Base-by-base conservation (phyloP, 1,140 invertebrate species). In the Luehdorfia chinensis region DNA sequence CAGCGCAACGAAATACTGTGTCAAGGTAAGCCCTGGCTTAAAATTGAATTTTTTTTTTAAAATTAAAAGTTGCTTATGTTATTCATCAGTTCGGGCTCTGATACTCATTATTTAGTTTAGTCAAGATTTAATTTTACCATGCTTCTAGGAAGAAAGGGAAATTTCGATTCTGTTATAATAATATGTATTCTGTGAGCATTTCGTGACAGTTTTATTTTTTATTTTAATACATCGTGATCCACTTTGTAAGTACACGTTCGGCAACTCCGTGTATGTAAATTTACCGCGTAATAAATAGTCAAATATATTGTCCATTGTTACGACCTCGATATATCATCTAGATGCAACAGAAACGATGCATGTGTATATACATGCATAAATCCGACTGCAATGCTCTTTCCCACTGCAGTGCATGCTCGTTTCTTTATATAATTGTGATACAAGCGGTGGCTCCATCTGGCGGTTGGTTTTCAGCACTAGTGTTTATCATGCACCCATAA, bases 401-500 rank as follows among this genome's bases (percentile, higher is more conserved):
- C 28, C 8, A 12, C 25, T 6, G 6, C 25, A n/a, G 25, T 7
- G 23, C 9, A 12, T 11, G 25, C 25, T 27, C 12, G 28, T 43
- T 30, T 27, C 23, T 43, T 43, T 43, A 30, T 15, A 28, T 28
- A 41, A 28, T 9, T 11, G 28, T 4, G 19, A 2, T 36, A 4
- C 19, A 21, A 4, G 9, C 19, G 23, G 13, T 28, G 33, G 37
- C 43, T 30, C 55, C 59, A 68, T 70, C 68, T 69, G 65, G 46
- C 50, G 57, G 67, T 66, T 69, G 50, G 32, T 48, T 65, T 57
- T 58, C 55, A 60, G 32, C 60, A 8, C 21, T 12, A 14, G 7
- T 41, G 6, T 67, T 75, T 72, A 69, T 50, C 37, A 71, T 62
- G 60, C 50, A 56, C 27, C 49, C 49, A 72, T 65, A 75, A 75